Evolutionary conservation across 2,888 invertebrate genomes (phyloP), one percentile per base, ranked within the genome.

Genomic region (Conops quadrifasciatus): DNA sequence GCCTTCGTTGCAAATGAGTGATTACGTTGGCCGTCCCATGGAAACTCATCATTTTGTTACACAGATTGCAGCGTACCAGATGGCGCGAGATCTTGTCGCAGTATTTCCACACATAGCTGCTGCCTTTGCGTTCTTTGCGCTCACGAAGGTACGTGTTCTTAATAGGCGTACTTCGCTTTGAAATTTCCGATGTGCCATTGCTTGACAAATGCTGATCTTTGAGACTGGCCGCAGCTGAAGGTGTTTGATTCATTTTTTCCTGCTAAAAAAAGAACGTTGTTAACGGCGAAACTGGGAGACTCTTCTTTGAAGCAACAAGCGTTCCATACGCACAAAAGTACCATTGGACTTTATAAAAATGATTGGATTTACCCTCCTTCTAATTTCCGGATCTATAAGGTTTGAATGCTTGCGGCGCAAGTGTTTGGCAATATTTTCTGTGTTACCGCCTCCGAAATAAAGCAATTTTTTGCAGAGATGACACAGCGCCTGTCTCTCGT

Each of bases 21-120:
- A 82, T 82, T 1, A 82, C 80, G 67, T 82, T 82, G 16, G 82
- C 82, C 1, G 82, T 82, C 26, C 82, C 82, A 73, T 82, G 82
- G 59, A 81, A 82, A 2, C 78, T 79, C 82, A 82, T 82, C 0
- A 75, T 68, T 70, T 80, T 77, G 13, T 75, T 76, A 63, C 82
- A 82, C 2, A 82, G 71, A 45, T 75, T 78, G 53, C 82, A 82
- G 3, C 78, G 78, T 16, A 81, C 81, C 5, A 75, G 76, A 49
- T 79, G 79, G 16, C 77, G 75, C 0, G 80, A 78, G n/a, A 81
- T 64, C 56, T 80, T 82, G 30, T 80, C 77, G 9, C 81, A 80
- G 71, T 80, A 80, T 30, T 77, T 80, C 82, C 82, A 82, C 19
- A 82, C 81, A 68, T 81, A 82, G 36, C 82, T 82, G 3, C 79